Base-by-base conservation (phyloP, 2,888 invertebrate genomes). In the Ctenicera cuprea region DNA sequence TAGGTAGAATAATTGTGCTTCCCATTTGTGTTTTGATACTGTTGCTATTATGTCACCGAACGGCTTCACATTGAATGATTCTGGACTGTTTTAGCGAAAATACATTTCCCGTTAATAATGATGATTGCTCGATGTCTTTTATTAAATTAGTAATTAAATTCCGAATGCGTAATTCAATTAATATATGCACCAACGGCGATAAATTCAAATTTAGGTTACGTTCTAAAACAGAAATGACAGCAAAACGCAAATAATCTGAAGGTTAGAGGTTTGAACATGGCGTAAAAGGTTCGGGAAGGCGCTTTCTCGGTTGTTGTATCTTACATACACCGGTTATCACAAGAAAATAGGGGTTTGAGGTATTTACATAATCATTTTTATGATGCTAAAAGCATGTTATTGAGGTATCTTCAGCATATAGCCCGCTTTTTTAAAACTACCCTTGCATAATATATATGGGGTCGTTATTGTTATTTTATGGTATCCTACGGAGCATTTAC, bases 331-430 rank as follows among this genome's bases (percentile, higher is more conserved):
- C 59, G 38, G 59, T 59, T 59, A 59, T 59, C 59, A 59, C 38
- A 59, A 20, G 59, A 59, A 59, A 38, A 59, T 38, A 59, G 59
- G 59, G 59, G 22, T 59, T 33, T 59, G 59, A 59, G 59, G 38
- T 59, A 59, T 59, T 59, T 59, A 59, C 59, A 59, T 59, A 59
- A 59, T 59, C 59, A 59, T 59, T 59, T 59, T 59, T 59, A 59
- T 38, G 59, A 38, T 22, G 38, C 59, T 59, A 59, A 59, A 59
- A 59, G 59, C 38, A 38, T 38, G 59, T 59, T 59, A 59, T 59
- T 59, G 59, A 59, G 59, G 59, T 59, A 38, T 59, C 59, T 59
- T 59, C 59, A 59, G 59, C 59, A 59, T 59, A 59, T 38, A 59
- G 59, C 59, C 18, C 22, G 59, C 20, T 38, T 59, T 57, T 59